Percentiles rank a stretch among this genome's conserved stretches.
phyloP scores from a whole-genome alignment of 1,140 invertebrate species.

The Fopius arisanus region DNA sequence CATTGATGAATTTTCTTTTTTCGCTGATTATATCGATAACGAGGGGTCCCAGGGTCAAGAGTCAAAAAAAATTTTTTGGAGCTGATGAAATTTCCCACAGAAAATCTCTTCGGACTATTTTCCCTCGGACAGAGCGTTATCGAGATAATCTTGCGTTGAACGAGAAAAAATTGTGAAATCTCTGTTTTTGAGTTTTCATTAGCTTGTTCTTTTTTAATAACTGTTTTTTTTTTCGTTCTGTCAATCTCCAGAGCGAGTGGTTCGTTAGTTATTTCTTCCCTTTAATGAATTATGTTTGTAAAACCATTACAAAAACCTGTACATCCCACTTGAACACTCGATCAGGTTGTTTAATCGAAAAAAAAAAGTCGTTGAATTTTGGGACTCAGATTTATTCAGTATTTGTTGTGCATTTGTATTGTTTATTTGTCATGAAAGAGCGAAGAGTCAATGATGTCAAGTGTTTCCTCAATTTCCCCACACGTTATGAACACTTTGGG shows the following conservation, averaged over 20 bases:
- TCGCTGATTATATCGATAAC: background rate
- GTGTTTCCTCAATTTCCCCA: conserved; percentile 12
- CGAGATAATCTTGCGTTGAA: no score
- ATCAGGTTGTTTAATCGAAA: no score
- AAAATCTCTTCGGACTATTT: no score
- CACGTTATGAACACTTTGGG: conserved; percentile 59
- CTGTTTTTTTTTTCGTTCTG: background rate
- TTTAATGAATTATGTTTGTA: background rate
- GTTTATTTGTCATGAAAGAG: background rate
- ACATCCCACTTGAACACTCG: conserved; percentile 10
- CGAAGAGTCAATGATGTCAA: conserved; percentile 23
- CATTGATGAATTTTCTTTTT: conserved; percentile 17
- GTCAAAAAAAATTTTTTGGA: no score
- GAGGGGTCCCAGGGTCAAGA: no score
- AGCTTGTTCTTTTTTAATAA: background rate
- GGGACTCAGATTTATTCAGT: background rate
- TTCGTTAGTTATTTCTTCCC: background rate
- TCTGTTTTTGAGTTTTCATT: no score
- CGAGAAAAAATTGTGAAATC: no score
- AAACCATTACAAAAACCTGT: background rate
- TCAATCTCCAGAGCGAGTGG: background rate
- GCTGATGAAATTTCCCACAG: no score
- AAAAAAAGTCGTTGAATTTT: background rate
- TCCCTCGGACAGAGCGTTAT: no score
- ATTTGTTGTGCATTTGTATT: background rate